Base-by-base conservation (phyloP, 2,797 vertebrate species). In the Lates japonicus region DNA sequence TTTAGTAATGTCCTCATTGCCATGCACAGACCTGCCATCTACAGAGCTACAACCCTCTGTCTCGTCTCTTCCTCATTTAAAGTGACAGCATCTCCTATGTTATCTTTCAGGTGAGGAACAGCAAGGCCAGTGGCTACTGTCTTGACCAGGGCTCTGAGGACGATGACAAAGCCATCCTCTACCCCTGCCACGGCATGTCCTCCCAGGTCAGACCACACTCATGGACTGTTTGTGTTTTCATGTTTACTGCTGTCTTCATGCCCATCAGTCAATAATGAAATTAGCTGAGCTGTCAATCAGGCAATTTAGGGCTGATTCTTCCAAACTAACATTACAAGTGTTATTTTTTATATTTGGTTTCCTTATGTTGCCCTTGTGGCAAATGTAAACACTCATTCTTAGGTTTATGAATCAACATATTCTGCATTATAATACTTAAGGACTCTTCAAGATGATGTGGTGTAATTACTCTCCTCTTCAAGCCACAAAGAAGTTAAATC, bases 171-270 rank as follows among this genome's bases (percentile, higher is more conserved):
- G 98, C 98, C 17, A 99, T 99, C 79, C 96, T 99, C 8, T 99
- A 99, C 62, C 98, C 98, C 0, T 99, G 98, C 87, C 98, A 99
- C 0, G 98, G 98, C 80, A 98, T 99, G 98, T 98, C 98, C 62
- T 99, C 98, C 16, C 98, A 99, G 97, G 98, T 99, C 84, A 93
- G 92, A 67, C 0, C 57, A 49, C 2, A 13, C 37, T 10, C 25
- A 14, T 29, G 4, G 9, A 29, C 12, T 19, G 0, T 59, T 22
- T 70, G 22, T 67, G 19, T 74, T 7, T 63, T 19, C 35, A 31
- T 29, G 10, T 58, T 44, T 10, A 35, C 39, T 48, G 22, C 51
- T 75, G 49, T 57, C 19, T 55, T 44, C 35, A 60, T 57, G 19
- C 31, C 46, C n/a, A 33, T 25, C 44, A 7, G 25, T 48, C 42